Conservation (phyloP, 2,113 vertebrate species). For the Caloenas nicobarica region DNA sequence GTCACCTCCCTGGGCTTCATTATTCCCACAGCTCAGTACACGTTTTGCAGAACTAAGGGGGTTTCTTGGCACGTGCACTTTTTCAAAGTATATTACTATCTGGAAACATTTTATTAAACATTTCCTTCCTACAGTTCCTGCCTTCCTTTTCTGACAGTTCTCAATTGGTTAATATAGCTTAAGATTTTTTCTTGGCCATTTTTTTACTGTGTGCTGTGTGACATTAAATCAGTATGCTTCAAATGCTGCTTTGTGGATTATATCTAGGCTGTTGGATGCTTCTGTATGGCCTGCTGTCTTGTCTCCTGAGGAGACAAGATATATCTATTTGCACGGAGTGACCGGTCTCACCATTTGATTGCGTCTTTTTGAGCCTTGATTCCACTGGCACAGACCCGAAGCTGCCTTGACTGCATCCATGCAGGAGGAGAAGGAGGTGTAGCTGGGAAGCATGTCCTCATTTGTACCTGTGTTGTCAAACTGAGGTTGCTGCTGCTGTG, state of each 20-base stretch:
- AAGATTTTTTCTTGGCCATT: not conserved
- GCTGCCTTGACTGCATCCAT: not conserved
- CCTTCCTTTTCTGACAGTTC: not conserved
- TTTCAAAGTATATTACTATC: not conserved
- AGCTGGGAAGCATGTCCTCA: not conserved
- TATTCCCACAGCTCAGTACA: not conserved
- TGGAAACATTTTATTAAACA: not conserved
- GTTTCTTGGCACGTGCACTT: not conserved
- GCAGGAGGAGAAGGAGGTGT: not conserved
- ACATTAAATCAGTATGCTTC: not conserved
- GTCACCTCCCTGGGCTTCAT: not conserved
- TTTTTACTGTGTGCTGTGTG: not conserved
- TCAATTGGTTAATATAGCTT: not conserved
- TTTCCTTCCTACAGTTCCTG: not conserved
- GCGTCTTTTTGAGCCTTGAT: not conserved
- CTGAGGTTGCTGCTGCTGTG: not conserved
- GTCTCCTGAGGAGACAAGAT: not conserved
- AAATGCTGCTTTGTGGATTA: not conserved
- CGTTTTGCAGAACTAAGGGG: rapidly evolving
- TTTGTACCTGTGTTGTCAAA: not conserved
- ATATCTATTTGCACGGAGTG: not conserved
- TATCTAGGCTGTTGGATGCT: not conserved
- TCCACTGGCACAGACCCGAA: not conserved
- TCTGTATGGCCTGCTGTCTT: not conserved
- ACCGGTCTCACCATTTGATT: not conserved